A percentile compares a stretch with the other conserved stretches of the same genome.
phyloP scores from a whole-genome alignment of 2,888 invertebrate genomes.

The Kuschelorhynchus macadamiae region DNA sequence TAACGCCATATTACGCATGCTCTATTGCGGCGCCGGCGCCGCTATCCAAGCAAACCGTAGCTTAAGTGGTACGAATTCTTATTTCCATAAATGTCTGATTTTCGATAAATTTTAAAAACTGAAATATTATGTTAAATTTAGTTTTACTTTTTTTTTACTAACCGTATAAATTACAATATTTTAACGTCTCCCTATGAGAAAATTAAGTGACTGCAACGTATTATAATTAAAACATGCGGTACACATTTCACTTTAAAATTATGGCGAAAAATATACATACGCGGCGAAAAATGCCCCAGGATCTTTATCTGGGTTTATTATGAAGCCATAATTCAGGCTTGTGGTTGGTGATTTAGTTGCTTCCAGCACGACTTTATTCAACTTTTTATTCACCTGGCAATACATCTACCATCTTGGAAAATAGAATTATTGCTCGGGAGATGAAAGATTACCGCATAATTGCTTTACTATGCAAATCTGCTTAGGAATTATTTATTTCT shows the following conservation, averaged over 20 bases:
- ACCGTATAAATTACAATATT: too few relatives aligned
- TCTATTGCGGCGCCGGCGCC: too few relatives aligned
- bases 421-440: constrained; percentile 38
- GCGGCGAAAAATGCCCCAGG: constrained; percentile 30
- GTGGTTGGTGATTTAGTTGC: constrained; percentile 40
- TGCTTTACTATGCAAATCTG: constrained; percentile 29
- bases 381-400: constrained; percentile 29
- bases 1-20: too few relatives aligned
- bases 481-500: constrained; percentile 20
- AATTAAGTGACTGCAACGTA: too few relatives aligned
- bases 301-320: constrained; percentile 41
- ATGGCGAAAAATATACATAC: constrained; percentile 28
- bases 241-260: constrained; percentile 34
- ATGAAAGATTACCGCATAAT: constrained; percentile 37
- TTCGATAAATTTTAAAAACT: too few relatives aligned
- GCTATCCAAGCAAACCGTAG: too few relatives aligned
- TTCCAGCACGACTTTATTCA: constrained; percentile 36
- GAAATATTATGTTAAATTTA: too few relatives aligned
- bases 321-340: constrained; percentile 44
- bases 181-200: too few relatives aligned
- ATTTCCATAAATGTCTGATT: too few relatives aligned
- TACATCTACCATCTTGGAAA: constrained; percentile 37
- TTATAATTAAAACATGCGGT: constrained; percentile 41
- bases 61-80: too few relatives aligned
- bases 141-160: too few relatives aligned